phyloP scores from a whole-genome alignment of 30 jellyfish, hydroid and myxozoan genomes.

The Chironex yamaguchii region DNA sequence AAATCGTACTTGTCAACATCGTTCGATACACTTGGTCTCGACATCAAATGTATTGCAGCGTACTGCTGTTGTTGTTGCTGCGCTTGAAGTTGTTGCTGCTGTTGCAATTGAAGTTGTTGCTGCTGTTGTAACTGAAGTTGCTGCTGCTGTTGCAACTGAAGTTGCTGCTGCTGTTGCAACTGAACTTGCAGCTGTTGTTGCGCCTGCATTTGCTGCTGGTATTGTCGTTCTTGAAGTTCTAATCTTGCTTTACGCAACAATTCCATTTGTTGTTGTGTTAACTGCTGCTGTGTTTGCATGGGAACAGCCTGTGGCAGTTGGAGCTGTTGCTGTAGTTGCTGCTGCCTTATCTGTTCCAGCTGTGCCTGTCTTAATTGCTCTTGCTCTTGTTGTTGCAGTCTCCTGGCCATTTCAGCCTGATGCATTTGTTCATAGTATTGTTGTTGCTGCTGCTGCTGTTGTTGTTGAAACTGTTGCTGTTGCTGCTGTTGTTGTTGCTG shows the following conservation, averaged over 20 bases:
- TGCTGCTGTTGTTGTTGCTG: slow-evolving; percentile 29
- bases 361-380: neutral
- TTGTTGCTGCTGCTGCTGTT: slow-evolving; percentile 36
- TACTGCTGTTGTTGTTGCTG: slow-evolving; percentile 4
- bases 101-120: neutral
- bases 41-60: neutral
- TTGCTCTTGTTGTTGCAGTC: neutral
- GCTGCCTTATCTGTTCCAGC: neutral
- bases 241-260: neutral
- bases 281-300: neutral
- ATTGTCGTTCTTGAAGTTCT: neutral
- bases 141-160: slow-evolving; percentile 1
- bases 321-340: slow-evolving; percentile 9
- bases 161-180: neutral
- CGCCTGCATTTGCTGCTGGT: neutral
- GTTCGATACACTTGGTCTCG: neutral
- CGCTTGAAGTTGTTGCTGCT: slow-evolving; percentile 6
- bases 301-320: neutral
- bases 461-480: neutral
- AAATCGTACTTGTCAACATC: neutral
- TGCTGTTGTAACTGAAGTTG: neutral
- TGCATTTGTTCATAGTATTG: slow-evolving; percentile 2
- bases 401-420: neutral
- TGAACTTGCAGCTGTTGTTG: slow-evolving; percentile 12
- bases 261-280: slow-evolving; percentile 1